phyloP scores from a whole-genome alignment of 2,113 vertebrate species.

The Capricornis sumatraensis region DNA sequence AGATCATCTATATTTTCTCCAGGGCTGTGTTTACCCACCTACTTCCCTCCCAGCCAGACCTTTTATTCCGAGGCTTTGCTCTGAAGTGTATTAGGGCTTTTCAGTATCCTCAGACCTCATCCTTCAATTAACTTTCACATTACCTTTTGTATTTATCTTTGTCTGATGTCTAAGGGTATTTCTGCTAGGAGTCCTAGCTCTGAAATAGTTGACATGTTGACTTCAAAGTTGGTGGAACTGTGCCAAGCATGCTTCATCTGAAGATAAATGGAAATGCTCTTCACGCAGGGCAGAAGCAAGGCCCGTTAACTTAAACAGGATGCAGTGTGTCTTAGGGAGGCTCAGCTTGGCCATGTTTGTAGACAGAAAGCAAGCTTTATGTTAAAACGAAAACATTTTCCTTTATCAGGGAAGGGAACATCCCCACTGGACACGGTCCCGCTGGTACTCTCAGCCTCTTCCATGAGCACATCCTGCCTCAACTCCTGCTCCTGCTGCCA shows the following conservation, averaged over 20 bases:
- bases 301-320: neutral
- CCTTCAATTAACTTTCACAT: neutral
- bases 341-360: fast-evolving
- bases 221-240: conserved; percentile 8
- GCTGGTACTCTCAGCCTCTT: neutral
- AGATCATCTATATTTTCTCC: no score
- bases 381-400: neutral
- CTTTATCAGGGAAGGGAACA: fast-evolving
- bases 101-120: neutral
- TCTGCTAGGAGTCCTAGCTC: conserved; percentile 1
- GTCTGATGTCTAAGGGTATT: neutral
- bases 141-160: neutral
- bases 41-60: fast-evolving
- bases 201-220: conserved; percentile 31
- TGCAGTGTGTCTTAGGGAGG: neutral
- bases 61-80: neutral
- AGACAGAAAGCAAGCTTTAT: neutral
- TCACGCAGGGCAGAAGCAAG: neutral
- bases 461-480: no score
- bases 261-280: neutral
- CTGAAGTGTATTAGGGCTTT: neutral
- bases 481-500: neutral
- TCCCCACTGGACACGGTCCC: neutral
- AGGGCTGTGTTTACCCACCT: neutral
- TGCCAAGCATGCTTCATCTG: neutral